Evolutionary conservation across 2,888 invertebrate species (phyloP), one percentile per base, ranked within the genome.

Genomic region (Sinohyriopsis cumingii): DNA sequence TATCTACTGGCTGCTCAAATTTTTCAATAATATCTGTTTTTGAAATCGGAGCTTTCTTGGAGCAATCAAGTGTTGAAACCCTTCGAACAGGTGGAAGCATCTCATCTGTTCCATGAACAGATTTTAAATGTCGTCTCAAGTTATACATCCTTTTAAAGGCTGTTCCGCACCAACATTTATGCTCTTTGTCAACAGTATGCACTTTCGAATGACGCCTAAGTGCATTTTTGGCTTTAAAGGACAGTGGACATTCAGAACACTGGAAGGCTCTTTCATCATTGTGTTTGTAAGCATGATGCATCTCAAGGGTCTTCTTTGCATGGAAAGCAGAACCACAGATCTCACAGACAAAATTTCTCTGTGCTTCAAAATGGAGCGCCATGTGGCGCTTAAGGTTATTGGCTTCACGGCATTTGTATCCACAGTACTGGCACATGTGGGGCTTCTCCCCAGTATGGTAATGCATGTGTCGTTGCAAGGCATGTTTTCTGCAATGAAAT

Each of bases 241-340:
- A 77, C 75, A 84, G 80, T 4, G 73, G 71, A 75, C 89, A 90
- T 20, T 81, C 73, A 9, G 75, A 62, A 70, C 90, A 90, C 15
- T 69, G 69, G 71, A 84, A 88, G 15, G 79, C 75, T 12, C 89
- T 72, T 7, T 79, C 82, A 20, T 88, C 86, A 24, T 85, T 88
- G 79, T 90, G 90, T 33, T 89, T 87, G 81, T 87, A 89, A 19
- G 82, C 79, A 77, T 84, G 80, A 69, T 90, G 90, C 68, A 88
- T 87, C 69, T 89, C 87, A 25, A 90, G 83, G 1, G 89, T 88
- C 65, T 86, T 86, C 68, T 88, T 85, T 18, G 87, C 86, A 66
- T 89, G 87, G 78, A 90, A 90, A 7, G 89, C 85, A 22, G 86
- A 81, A 4, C 89, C 90, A 77, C 90, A 90, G 18, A 86, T 77